Evolutionary conservation across 2,113 vertebrate genomes (phyloP).

Genomic region (Hemibagrus wyckioides): DNA sequence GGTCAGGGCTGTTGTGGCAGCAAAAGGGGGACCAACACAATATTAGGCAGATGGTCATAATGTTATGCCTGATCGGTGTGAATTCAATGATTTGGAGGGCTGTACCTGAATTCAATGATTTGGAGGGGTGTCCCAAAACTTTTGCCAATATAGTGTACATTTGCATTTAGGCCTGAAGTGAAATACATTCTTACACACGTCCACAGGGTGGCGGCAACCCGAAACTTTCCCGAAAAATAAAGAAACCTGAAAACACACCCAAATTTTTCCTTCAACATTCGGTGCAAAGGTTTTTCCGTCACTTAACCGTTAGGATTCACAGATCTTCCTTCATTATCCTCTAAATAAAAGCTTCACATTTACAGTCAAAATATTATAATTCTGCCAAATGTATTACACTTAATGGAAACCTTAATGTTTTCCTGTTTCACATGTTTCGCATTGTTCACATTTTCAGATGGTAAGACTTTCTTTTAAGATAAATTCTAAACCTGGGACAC

Average conservation of each 20-base stretch:
- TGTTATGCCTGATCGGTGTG: too few species aligned
- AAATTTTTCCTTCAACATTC: background rate
- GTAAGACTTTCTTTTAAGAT: background rate
- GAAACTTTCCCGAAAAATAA: background rate
- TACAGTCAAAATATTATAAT: background rate
- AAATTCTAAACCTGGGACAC: background rate
- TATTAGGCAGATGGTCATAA: too few species aligned
- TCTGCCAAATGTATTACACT: background rate
- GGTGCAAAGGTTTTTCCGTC: background rate
- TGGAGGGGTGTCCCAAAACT: too few species aligned
- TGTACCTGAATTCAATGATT: too few species aligned
- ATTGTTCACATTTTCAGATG: background rate
- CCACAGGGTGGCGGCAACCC: constrained; percentile 50
- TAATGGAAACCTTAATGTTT: too few species aligned
- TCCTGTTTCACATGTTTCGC: background rate
- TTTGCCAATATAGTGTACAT: background rate
- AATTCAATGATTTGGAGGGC: too few species aligned
- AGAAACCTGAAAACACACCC: background rate
- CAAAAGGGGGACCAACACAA: too few species aligned
- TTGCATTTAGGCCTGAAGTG: background rate
- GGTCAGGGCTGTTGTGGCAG: too few species aligned
- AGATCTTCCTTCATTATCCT: background rate
- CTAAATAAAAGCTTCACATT: background rate
- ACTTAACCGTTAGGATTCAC: background rate
- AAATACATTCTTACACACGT: background rate